These are phyloP conservation scores for Melanaphis sacchari DNA, from an alignment of 1,140 invertebrate species.

Conservation along the genomic window DNA sequence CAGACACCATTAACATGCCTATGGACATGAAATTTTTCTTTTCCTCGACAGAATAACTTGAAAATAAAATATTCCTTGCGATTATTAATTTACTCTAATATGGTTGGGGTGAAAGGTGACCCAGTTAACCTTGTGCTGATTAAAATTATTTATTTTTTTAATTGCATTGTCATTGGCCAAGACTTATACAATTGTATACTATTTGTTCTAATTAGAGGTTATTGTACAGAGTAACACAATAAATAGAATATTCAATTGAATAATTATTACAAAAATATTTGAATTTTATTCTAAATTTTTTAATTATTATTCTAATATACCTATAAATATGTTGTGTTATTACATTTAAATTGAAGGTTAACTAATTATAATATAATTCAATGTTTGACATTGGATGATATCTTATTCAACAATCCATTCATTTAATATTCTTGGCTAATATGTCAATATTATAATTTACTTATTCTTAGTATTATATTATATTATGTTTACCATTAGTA, in stretches of 20 bases:
- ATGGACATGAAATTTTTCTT: background rate
- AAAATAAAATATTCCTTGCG: background rate
- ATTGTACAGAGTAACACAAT: background rate
- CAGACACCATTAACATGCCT: background rate
- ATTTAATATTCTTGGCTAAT: background rate
- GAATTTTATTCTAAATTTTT: background rate
- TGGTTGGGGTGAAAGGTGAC: background rate
- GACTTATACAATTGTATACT: background rate
- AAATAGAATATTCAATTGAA: background rate
- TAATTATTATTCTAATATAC: background rate
- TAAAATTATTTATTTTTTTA: background rate
- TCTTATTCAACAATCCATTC: background rate
- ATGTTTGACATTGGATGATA: background rate
- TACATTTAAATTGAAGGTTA: background rate
- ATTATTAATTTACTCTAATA: background rate
- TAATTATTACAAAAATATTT: background rate
- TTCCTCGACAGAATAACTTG: background rate
- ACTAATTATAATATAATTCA: background rate
- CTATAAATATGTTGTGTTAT: background rate
- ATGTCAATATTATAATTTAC: background rate
- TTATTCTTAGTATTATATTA: background rate
- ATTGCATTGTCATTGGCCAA: background rate
- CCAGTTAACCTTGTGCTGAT: slow-evolving; percentile 23
- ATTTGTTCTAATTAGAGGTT: background rate
- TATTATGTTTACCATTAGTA: background rate